Conservation (phyloP, 30 jellyfish, hydroid and myxozoan species). For the Cassiopea andromeda region DNA sequence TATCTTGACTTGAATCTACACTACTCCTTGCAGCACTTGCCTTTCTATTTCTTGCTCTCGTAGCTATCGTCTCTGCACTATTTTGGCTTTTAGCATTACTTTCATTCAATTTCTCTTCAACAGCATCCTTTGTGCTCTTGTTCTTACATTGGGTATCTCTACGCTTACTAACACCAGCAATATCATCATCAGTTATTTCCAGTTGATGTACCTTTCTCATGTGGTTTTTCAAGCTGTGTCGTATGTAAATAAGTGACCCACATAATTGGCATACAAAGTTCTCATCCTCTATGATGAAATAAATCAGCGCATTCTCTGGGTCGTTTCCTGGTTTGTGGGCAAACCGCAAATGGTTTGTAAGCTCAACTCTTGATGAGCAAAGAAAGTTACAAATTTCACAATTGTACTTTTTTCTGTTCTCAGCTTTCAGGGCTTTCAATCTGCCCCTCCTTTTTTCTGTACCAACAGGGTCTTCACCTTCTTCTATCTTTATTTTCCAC, state of each 20-base stretch:
- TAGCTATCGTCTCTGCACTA: neutral
- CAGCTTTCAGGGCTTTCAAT: constrained; percentile 36
- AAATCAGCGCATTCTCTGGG: constrained; percentile 27
- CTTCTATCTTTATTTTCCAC: constrained; percentile 16
- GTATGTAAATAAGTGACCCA: constrained; percentile 29
- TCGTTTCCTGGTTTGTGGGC: constrained; percentile 21
- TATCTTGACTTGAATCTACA: neutral
- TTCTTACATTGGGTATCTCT: neutral
- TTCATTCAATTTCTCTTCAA: neutral
- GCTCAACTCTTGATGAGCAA: constrained; percentile 38
- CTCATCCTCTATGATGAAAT: constrained; percentile 40
- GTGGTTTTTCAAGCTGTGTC: constrained; percentile 38
- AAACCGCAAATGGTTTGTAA: constrained; percentile 36
- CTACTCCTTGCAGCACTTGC: neutral
- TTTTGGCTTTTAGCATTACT: neutral
- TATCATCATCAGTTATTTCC: constrained; percentile 27
- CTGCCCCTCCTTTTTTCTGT: constrained; percentile 14
- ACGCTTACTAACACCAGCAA: constrained; percentile 38
- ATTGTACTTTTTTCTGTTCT: constrained; percentile 27
- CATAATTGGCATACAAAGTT: constrained; percentile 52
- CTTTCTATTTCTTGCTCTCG: neutral
- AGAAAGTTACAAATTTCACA: constrained; percentile 23
- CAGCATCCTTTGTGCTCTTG: neutral
- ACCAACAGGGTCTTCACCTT: neutral
- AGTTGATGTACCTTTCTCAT: constrained; percentile 30